Conservation (phyloP, 92 coral and sea anemone genomes). For the Chrysogorgia sp. region DNA sequence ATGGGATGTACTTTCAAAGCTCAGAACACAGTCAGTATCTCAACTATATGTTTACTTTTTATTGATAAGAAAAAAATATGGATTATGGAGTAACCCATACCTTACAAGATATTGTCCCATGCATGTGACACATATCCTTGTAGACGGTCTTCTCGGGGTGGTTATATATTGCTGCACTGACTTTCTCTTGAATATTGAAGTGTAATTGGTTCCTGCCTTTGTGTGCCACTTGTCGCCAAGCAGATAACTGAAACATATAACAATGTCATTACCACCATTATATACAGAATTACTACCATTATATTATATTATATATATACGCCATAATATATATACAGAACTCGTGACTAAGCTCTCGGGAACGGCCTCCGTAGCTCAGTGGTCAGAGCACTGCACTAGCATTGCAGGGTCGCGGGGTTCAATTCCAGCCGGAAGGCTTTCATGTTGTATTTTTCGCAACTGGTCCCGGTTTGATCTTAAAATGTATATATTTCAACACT, state of each 20-base stretch:
- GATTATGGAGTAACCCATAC: constrained; percentile 43
- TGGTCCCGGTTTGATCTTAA: too few species aligned
- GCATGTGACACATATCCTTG: constrained; percentile 67
- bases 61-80: too few species aligned
- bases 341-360: background rate
- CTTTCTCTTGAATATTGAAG: constrained; percentile 77
- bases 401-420: too few species aligned
- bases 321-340: background rate
- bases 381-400: too few species aligned
- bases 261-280: background rate
- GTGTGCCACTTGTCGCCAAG: constrained; percentile 86
- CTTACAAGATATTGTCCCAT: constrained; percentile 85
- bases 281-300: background rate
- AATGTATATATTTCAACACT: too few species aligned
- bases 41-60: background rate
- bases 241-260: constrained; percentile 66
- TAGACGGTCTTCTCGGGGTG: constrained; percentile 61
- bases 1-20: too few species aligned
- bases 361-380: too few species aligned
- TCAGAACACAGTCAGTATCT: too few species aligned
- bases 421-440: too few species aligned
- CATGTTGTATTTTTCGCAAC: too few species aligned
- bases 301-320: too few species aligned
- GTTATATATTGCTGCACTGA: constrained; percentile 62
- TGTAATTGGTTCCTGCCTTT: constrained; percentile 82